A percentile compares a stretch with the other conserved stretches of the same genome.
These are phyloP conservation scores for Troides helena DNA, from an alignment of 2,888 invertebrate genomes.

Conservation along the genomic window DNA sequence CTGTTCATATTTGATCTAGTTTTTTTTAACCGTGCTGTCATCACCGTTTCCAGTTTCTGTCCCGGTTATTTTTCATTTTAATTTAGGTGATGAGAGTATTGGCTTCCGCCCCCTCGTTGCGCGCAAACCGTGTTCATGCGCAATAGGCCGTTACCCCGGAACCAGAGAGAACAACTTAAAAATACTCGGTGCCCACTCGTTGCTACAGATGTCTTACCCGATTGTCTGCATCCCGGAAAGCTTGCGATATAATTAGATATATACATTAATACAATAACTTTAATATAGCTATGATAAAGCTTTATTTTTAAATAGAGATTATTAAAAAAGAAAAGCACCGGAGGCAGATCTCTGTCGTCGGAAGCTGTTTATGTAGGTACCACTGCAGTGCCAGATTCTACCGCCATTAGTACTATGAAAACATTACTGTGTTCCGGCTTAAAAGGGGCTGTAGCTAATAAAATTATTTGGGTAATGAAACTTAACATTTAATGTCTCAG, in stretches of 20 bases:
- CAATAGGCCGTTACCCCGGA: conserved; percentile 39
- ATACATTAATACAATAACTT: background rate
- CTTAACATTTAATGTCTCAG: too few species aligned
- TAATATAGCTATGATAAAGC: background rate
- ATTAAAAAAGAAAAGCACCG: background rate
- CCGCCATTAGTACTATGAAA: too few species aligned
- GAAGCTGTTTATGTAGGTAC: background rate
- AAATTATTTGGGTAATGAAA: too few species aligned
- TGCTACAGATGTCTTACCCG: conserved; percentile 26
- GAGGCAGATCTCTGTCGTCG: background rate
- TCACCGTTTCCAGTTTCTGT: conserved; percentile 5
- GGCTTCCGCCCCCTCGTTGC: conserved; percentile 40
- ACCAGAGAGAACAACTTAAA: conserved; percentile 35
- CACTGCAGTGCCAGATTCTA: too few species aligned
- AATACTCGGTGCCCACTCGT: conserved; percentile 30
- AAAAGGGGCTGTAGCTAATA: too few species aligned
- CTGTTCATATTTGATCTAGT: background rate
- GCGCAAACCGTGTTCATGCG: conserved; percentile 26
- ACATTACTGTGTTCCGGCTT: too few species aligned
- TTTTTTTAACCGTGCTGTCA: conserved; percentile 7
- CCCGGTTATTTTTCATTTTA: conserved; percentile 12
- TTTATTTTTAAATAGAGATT: background rate
- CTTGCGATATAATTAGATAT: background rate
- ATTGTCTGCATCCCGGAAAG: conserved; percentile 13
- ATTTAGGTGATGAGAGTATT: conserved; percentile 38